A percentile compares a stretch with the other conserved stretches of the same genome.
Conservation (phyloP, 1,140 invertebrate genomes). For the Spodoptera frugiperda region DNA sequence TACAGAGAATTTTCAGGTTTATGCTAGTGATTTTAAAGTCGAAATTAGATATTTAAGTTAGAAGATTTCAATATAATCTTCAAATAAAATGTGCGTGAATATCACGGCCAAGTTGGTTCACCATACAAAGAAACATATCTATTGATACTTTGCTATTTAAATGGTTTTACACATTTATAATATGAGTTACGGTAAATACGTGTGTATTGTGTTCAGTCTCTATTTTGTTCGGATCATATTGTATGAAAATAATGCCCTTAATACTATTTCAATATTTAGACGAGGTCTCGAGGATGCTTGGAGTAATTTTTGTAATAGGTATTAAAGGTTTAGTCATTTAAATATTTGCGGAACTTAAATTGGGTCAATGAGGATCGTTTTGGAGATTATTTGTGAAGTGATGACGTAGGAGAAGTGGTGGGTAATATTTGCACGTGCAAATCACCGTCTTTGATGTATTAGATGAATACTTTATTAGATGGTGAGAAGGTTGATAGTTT, state of each 20-base stretch:
- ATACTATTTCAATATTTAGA: constrained; percentile 83
- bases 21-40: constrained; percentile 3
- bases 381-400: neutral
- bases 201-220: constrained; percentile 75
- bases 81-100: constrained; percentile 83
- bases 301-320: constrained; percentile 45
- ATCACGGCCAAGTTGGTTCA: constrained; percentile 84
- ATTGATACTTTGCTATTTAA: constrained; percentile 83
- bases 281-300: constrained; percentile 68
- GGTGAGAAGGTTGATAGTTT: no score
- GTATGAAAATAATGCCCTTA: constrained; percentile 84
- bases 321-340: constrained; percentile 43
- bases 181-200: constrained; percentile 83
- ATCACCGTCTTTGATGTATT: no score
- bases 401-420: neutral
- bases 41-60: constrained; percentile 54
- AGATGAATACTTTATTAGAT: no score
- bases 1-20: constrained; percentile 52
- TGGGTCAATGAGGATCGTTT: constrained; percentile 22
- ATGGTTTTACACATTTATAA: constrained; percentile 86
- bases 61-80: constrained; percentile 47
- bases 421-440: neutral
- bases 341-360: constrained; percentile 41
- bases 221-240: constrained; percentile 80
- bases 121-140: constrained; percentile 83